Evolutionary conservation across 1,140 invertebrate genomes (phyloP), one percentile per base, ranked within the genome.

Genomic region (Tetragnatha versicolor): DNA sequence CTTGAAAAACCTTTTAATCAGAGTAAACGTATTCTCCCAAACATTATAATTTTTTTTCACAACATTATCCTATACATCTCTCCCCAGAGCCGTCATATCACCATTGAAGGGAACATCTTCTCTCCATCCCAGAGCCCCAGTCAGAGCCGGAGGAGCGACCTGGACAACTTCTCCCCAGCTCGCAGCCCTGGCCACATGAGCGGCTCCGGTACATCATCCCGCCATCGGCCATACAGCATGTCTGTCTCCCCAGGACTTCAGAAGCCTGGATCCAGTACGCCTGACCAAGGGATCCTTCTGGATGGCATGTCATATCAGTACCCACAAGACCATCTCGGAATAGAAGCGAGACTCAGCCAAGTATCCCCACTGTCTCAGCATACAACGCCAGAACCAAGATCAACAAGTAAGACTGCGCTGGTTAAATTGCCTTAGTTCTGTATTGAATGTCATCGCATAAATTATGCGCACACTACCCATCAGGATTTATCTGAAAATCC

Each of bases 351-450:
- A 29, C 22, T 79, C 9, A 79, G 39, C 22, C 76, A 79, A 61
- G 51, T 79, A 9, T 79, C 76, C 3, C 76, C 76, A 9, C 47
- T 79, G 27, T 79, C 66, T 47, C 76, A 79, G 31, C 76, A 69
- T 29, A 42, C 76, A 22, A 79, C 76, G 31, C 76, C 65, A 22
- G 76, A 79, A 49, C 49, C 63, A 49, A 45, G 76, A 61, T 79
- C 76, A 72, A 73, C 78, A 65, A 72, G 78, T 79, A 65, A 47
- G 55, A n/a, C n/a, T n/a, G n/a, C n/a, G n/a, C n/a, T n/a, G n/a
- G n/a, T n/a, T n/a, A n/a, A n/a, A n/a, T n/a, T n/a, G n/a, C n/a
- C n/a, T n/a, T n/a, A n/a, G n/a, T n/a, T n/a, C n/a, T n/a, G n/a
- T n/a, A n/a, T n/a, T n/a, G n/a, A n/a, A n/a, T n/a, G n/a, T n/a